phyloP scores from a whole-genome alignment of 35 echinoderm and acorn worm species.

The Ophioderma brevispina region DNA sequence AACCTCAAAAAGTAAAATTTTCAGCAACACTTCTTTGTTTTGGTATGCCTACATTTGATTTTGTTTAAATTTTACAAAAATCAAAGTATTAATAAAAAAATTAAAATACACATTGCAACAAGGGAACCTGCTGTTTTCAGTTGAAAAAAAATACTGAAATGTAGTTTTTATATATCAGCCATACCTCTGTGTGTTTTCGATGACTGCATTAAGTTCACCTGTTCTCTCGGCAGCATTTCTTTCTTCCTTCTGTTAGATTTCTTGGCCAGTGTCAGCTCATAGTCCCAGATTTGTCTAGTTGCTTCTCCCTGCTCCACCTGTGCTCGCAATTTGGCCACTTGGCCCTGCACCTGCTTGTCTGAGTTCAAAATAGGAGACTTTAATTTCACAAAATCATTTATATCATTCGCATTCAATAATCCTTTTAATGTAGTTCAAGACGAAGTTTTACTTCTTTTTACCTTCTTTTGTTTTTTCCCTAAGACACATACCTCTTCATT shows the following conservation, averaged over 20 bases:
- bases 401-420: not conserved
- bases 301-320: constrained; percentile 84
- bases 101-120: no score
- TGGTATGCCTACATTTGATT: no score
- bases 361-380: not conserved
- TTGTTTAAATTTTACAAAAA: no score
- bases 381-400: not conserved
- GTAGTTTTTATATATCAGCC: no score
- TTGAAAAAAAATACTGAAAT: no score
- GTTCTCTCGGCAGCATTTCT: constrained; percentile 37
- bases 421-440: not conserved
- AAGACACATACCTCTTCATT: no score
- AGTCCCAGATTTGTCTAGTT: constrained; percentile 70
- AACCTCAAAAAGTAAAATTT: no score
- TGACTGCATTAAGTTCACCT: constrained; percentile 45
- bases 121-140: no score
- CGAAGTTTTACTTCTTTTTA: not conserved
- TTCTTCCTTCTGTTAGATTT: constrained; percentile 59
- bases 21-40: no score
- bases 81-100: no score
- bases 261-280: constrained; percentile 76
- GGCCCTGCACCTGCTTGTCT: constrained; percentile 51
- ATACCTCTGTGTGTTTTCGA: constrained; percentile 74
- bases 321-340: constrained; percentile 70
- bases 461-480: no score